Base-by-base conservation (phyloP, 2,797 vertebrate species). In the Manis crassicaudata region DNA sequence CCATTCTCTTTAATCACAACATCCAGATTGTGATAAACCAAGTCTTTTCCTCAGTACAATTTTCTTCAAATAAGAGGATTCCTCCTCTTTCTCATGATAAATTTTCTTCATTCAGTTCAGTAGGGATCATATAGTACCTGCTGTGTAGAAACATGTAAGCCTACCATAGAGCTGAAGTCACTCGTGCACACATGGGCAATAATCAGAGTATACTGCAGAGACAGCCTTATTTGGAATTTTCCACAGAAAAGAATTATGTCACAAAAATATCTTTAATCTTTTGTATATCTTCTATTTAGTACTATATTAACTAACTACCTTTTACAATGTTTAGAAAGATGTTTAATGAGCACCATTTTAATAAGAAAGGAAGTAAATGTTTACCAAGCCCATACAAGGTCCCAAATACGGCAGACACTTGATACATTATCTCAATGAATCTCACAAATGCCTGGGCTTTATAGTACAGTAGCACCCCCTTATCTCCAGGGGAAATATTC, bases 181-280 rank as follows among this genome's bases (percentile, higher is more conserved):
- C 63, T 77, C 43, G 23, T 3, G 23, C 90, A 67, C 50, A 37
- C 27, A 9, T 77, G 25, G 60, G 50, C 67, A 76, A 6, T 77
- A 84, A 62, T 67, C 43, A 82, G 43, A 63, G 13, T 94, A 63
- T 56, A 46, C 52, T 65, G 12, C 54, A 52, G n/a, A 83, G 43
- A 25, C 43, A 73, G 8, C 32, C 27, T 83, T 73, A 50, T 46
- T 67, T 94, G 62, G 52, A 94, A 58, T 58, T 83, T 67, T 50
- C 50, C n/a, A 14, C 81, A 25, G 60, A 72, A 77, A 70, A 86
- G 35, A 92, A 76, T 82, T 63, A 90, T 10, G 37, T 81, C 46
- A 86, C 62, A 95, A 76, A 85, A 75, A 58, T 83, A 58, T 82
- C 18, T 86, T 77, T 75, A 83, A 91, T n/a, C 12, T 77, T 94